Base-by-base conservation (phyloP, 2,113 vertebrate species). In the Erinaceus europaeus region DNA sequence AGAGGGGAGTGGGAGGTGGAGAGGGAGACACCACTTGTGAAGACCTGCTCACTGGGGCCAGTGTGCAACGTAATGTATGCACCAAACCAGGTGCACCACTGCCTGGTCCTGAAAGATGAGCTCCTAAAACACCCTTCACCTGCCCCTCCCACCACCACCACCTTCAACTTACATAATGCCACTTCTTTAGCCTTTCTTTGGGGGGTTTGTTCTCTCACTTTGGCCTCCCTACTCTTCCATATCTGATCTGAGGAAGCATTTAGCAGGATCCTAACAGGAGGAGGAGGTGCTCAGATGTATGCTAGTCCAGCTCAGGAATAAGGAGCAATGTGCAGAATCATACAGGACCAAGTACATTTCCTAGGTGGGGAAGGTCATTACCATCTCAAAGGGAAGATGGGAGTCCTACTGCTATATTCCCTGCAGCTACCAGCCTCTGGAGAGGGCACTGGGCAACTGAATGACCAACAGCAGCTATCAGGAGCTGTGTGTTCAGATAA, bases 401-500 rank as follows among this genome's bases (percentile, higher is more conserved):
- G 5, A 1, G 0, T 23, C 59, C 27, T n/a, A 32, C 44, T 15
- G 2, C 75, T 0, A 0, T 20, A n/a, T 68, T 84, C 46, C 48
- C 21, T 20, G 46, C 55, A 0, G 12, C 80, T 48, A 42, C 61
- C 62, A 53, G 79, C 73, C 64, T 92, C 32, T 73, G 79, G 69
- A 27, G 84, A 88, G 86, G 86, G 64, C 90, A 82, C 92, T 80
- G 67, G 84, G 92, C 88, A 93, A 92, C 67, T 94, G 92, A 94
- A 94, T 65, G 79, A 86, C 94, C 72, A 2, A 90, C 83, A 89
- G 83, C 75, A 85, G 55, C 85, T 90, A 85, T 94, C 78, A 23
- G 52, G 71, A 81, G 92, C 95, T 95, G 93, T 85, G 90, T 57
- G 68, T 90, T 84, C 78, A 91, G 95, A 94, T 94, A 96, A 95